phyloP scores from a whole-genome alignment of 2,888 invertebrate genomes.

The Balanococcus diminutus region DNA sequence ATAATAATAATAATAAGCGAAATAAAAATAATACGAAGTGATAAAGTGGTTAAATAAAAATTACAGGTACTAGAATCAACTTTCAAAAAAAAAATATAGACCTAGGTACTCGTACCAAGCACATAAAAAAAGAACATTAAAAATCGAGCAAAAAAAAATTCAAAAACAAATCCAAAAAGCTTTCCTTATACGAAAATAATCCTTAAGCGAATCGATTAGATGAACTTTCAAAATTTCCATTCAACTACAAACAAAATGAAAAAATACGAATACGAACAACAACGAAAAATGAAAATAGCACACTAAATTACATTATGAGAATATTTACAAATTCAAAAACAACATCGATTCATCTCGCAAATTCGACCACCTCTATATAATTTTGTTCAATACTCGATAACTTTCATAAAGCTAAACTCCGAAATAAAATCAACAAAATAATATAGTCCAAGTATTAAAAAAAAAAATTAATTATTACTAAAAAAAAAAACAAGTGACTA shows the following conservation, averaged over 20 bases:
- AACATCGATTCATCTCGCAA: neutral
- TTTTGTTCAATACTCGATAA: neutral
- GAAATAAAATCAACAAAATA: neutral
- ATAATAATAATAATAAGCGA: neutral
- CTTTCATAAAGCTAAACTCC: neutral
- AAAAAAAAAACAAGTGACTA: conserved; percentile 31
- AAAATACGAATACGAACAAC: neutral
- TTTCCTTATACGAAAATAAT: neutral
- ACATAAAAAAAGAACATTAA: too few species aligned
- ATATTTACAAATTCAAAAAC: neutral
- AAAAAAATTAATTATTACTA: neutral
- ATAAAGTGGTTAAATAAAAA: neutral
- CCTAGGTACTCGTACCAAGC: too few species aligned
- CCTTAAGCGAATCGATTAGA: neutral
- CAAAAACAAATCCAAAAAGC: neutral
- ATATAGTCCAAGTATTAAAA: neutral
- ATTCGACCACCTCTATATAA: neutral
- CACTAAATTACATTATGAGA: conserved; percentile 9
- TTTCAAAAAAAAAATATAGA: neutral
- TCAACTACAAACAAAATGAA: conserved; percentile 8
- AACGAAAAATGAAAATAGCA: conserved; percentile 13
- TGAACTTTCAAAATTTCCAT: neutral
- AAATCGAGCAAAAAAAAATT: too few species aligned
- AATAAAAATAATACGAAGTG: neutral
- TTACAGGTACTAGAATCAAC: too few species aligned